Evolutionary conservation across 2,113 vertebrate species (phyloP), one percentile per base, ranked within the genome.

Genomic region (Glaucomys volans): DNA sequence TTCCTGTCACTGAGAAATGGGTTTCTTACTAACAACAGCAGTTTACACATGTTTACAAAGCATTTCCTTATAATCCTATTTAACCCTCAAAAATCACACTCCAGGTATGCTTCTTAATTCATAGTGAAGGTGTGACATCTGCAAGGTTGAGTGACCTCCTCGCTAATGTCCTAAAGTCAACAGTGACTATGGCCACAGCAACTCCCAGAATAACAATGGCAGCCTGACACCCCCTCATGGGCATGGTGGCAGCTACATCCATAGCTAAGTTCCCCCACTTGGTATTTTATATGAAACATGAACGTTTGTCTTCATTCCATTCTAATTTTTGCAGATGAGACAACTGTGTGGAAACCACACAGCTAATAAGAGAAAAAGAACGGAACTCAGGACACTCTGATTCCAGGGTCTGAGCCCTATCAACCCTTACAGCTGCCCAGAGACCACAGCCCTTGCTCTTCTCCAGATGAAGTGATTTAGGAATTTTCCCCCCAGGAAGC

Each of bases 21-120:
- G 22, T 77, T 71, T 95, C 86, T 92, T 72, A 64, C 13, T 30
- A 42, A 71, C 24, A 94, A 86, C 80, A 82, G 42, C 40, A 66
- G 90, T 50, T 35, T 47, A 57, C 13, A 6, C 35, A 32, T 37
- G 32, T 40, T 81, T 85, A 54, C 35, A 72, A 75, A 76, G 16
- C 64, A 30, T 50, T 90, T 64, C 79, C 66, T 87, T 44, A 35
- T 71, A 69, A 93, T 50, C 62, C 32, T 28, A 35, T 47, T n/a
- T 44, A 72, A 72, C 37, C 91, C 82, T 91, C 72, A 64, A 87
- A 88, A 91, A 76, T 71, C 67, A 90, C 52, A 64, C 37, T 66
- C n/a, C 40, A n/a, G 44, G 47, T 26, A 50, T 17, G 20, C 14
- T 16, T 93, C 77, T 76, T n/a, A 30, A 28, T 74, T 92, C 87